Evolutionary conservation across 1,140 invertebrate species (phyloP).

Genomic region (Drosophila elegans): DNA sequence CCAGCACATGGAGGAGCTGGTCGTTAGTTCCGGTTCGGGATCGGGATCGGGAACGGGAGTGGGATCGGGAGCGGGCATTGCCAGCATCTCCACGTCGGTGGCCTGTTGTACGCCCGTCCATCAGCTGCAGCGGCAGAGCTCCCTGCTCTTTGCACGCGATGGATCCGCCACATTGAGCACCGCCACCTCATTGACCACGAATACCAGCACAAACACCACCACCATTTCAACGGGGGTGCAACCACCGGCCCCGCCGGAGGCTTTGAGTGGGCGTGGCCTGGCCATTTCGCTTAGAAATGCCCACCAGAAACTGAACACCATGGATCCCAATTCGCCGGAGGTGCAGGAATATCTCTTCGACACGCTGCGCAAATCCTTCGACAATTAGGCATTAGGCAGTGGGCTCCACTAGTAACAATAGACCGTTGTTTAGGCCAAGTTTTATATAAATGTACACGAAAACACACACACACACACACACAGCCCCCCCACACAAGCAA

Average conservation of each 20-base stretch:
- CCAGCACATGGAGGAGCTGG: constrained; percentile 71
- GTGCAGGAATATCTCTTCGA: constrained; percentile 88
- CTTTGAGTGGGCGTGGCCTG: constrained; percentile 22
- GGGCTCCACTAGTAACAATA: constrained; percentile 20
- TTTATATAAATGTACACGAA: constrained; percentile 59
- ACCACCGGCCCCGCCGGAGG: constrained; percentile 4
- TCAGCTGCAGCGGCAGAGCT: constrained; percentile 71
- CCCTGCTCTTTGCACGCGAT: constrained; percentile 57
- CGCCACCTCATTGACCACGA: constrained; percentile 46
- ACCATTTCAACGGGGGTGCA: constrained; percentile 2
- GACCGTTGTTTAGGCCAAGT: constrained; percentile 69
- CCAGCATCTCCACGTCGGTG: constrained; percentile 61
- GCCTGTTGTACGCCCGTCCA: constrained; percentile 68
- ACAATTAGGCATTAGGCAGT: constrained; percentile 71
- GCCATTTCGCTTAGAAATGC: constrained; percentile 66
- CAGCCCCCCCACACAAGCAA: neutral
- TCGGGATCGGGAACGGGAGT: constrained; percentile 4
- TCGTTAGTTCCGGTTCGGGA: constrained; percentile 21
- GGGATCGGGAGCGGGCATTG: constrained; percentile 33
- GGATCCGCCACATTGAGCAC: constrained; percentile 52
- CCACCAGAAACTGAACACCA: constrained; percentile 85
- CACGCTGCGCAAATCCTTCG: constrained; percentile 87
- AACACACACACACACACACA: constrained; percentile 7
- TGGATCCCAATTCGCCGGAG: constrained; percentile 86
- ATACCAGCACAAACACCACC: constrained; percentile 2